Conservation (phyloP, 1,140 invertebrate genomes). For the Hylaeus volcanicus region DNA sequence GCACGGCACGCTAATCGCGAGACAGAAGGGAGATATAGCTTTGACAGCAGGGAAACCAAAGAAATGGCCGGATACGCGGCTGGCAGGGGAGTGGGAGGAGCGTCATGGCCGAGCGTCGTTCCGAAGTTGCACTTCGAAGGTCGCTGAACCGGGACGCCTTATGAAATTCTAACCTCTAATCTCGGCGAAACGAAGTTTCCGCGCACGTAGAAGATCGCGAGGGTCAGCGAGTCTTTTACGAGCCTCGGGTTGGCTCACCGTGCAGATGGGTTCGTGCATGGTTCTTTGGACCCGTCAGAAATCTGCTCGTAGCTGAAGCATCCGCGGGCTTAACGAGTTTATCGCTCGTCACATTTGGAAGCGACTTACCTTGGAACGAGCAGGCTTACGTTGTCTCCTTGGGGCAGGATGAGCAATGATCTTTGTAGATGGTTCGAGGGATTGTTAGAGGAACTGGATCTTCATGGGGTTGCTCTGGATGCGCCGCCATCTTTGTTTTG, state of each 20-base stretch:
- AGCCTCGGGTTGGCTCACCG: neutral
- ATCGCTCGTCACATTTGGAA: neutral
- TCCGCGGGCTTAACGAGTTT: neutral
- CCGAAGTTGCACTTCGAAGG: constrained; percentile 43
- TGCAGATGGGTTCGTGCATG: neutral
- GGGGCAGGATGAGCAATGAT: too few species aligned
- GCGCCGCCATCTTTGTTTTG: too few species aligned
- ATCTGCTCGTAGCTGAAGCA: neutral
- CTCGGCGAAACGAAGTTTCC: neutral
- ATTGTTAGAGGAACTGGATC: too few species aligned
- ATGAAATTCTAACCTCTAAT: constrained; percentile 39
- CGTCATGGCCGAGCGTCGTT: constrained; percentile 53
- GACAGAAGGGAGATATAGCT: constrained; percentile 33
- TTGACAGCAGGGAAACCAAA: constrained; percentile 32
- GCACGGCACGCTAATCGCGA: constrained; percentile 22
- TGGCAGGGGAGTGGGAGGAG: constrained; percentile 9
- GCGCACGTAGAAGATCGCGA: neutral
- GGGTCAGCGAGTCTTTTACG: neutral
- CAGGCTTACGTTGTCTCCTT: too few species aligned
- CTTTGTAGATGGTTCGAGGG: too few species aligned
- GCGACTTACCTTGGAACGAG: too few species aligned
- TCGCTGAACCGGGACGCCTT: constrained; percentile 24
- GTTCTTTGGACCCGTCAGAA: neutral
- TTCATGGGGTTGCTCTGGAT: too few species aligned
- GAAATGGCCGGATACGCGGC: constrained; percentile 30